Evolutionary conservation across 23 tunicate species (phyloP).

Genomic region (Halocynthia roretzi): DNA sequence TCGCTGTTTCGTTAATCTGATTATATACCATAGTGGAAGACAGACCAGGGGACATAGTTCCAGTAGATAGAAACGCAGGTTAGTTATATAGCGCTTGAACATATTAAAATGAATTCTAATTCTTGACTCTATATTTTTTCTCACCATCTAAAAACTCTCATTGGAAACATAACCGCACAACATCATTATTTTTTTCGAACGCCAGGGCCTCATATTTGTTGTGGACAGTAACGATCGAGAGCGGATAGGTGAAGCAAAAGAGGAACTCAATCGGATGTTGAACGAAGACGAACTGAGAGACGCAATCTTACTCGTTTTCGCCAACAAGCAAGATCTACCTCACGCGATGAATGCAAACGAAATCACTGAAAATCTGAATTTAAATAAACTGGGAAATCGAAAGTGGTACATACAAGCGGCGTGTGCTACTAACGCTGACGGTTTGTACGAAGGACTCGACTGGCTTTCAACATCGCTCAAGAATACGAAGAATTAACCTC

Average conservation of each 20-base stretch:
- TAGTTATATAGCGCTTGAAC: too few species aligned
- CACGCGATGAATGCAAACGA: conserved; percentile 48
- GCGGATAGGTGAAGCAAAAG: conserved; percentile 63
- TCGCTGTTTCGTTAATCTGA: background rate
- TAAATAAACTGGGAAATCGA: conserved; percentile 37
- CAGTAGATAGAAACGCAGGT: too few species aligned
- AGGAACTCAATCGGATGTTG: conserved; percentile 66
- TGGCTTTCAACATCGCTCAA: conserved; percentile 65
- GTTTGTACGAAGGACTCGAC: conserved; percentile 91
- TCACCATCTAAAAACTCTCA: too few species aligned
- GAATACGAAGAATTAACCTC: conserved; percentile 23
- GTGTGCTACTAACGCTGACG: conserved; percentile 89
- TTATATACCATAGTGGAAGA: background rate
- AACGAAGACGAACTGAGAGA: conserved; percentile 81
- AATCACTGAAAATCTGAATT: conserved; percentile 51
- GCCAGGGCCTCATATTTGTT: conserved; percentile 51
- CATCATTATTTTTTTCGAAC: too few species aligned
- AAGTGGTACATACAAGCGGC: conserved; percentile 90
- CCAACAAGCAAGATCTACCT: conserved; percentile 90
- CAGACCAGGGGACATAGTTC: too few species aligned
- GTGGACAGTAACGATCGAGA: conserved; percentile 87
- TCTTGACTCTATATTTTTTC: too few species aligned
- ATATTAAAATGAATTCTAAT: too few species aligned
- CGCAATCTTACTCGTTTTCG: conserved; percentile 78
- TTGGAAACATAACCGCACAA: too few species aligned